These are phyloP conservation scores for Ceratina australensis DNA, from an alignment of 1,140 invertebrate species.

Conservation along the genomic window DNA sequence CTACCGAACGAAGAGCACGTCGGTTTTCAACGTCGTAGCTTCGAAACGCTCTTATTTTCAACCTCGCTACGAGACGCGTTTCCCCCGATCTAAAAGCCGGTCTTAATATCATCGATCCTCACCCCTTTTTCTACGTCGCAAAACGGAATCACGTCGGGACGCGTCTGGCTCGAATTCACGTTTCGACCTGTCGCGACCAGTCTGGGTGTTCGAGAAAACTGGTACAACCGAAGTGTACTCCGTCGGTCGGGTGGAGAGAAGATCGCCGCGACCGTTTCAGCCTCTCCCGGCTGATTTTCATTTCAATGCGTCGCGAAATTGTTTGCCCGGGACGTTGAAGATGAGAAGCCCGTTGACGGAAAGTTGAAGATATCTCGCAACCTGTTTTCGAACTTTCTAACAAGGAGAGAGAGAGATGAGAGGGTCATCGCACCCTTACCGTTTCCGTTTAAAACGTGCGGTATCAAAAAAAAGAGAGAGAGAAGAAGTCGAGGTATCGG, in stretches of 20 bases:
- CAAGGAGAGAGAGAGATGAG: not conserved
- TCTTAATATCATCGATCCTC: not conserved
- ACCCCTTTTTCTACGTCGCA: no score
- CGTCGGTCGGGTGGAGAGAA: conserved; percentile 21
- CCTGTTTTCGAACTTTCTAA: conserved; percentile 13
- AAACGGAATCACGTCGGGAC: conserved; percentile 1
- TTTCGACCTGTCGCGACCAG: conserved; percentile 50
- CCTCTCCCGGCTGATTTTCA: conserved; percentile 52
- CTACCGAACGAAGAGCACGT: not conserved
- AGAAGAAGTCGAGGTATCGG: no score
- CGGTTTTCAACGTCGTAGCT: not conserved
- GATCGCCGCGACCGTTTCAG: conserved; percentile 23
- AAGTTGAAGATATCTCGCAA: conserved; percentile 17
- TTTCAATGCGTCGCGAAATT: conserved; percentile 44
- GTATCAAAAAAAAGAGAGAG: not conserved
- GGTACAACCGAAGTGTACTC: conserved; percentile 27
- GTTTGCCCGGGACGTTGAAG: not conserved
- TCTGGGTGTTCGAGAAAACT: conserved; percentile 49
- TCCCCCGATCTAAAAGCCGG: not conserved
- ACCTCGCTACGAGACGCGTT: not conserved
- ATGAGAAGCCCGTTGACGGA: conserved; percentile 8
- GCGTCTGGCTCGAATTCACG: conserved; percentile 14
- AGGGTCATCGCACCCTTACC: not conserved
- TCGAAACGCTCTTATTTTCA: no score
- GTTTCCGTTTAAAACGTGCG: not conserved